Percentiles rank a stretch among this genome's conserved stretches.
Evolutionary conservation across 1,140 invertebrate genomes (phyloP).

Genomic region (Mesaphorura yosii): DNA sequence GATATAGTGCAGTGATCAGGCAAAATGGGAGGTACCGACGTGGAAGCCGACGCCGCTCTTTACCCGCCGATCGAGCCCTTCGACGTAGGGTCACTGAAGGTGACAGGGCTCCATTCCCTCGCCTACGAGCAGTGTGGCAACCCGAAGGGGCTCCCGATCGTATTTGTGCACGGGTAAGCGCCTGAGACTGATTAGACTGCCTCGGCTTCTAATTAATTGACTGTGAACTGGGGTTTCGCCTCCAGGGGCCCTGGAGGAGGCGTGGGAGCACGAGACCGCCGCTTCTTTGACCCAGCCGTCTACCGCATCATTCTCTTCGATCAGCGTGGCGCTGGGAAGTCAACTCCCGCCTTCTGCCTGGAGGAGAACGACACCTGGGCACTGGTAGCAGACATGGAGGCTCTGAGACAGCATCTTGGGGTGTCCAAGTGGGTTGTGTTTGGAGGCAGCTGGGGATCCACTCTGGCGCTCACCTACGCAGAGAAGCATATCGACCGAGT

Average conservation of each 20-base stretch:
- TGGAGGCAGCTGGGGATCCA: constrained; percentile 38
- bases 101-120: constrained; percentile 35
- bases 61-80: constrained; percentile 13
- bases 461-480: constrained; percentile 35
- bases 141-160: constrained; percentile 34
- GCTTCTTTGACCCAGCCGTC: constrained; percentile 36
- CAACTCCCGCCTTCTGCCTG: constrained; percentile 35
- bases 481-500: constrained; percentile 36
- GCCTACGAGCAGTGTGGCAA: constrained; percentile 38
- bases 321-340: constrained; percentile 37
- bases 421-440: constrained; percentile 38
- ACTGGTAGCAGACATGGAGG: constrained; percentile 37
- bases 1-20: too few relatives aligned
- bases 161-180: constrained; percentile 17
- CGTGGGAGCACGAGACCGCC: constrained; percentile 32
- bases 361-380: constrained; percentile 39
- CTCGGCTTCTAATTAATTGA: neutral
- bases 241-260: constrained; percentile 38
- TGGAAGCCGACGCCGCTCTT: constrained; percentile 1
- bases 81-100: neutral
- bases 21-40: neutral
- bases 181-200: neutral
- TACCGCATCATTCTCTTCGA: constrained; percentile 37
- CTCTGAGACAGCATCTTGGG: constrained; percentile 32
- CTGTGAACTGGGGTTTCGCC: constrained; percentile 33